Evolutionary conservation across 2,113 vertebrate species (phyloP).

Genomic region (Vidua chalybeata): DNA sequence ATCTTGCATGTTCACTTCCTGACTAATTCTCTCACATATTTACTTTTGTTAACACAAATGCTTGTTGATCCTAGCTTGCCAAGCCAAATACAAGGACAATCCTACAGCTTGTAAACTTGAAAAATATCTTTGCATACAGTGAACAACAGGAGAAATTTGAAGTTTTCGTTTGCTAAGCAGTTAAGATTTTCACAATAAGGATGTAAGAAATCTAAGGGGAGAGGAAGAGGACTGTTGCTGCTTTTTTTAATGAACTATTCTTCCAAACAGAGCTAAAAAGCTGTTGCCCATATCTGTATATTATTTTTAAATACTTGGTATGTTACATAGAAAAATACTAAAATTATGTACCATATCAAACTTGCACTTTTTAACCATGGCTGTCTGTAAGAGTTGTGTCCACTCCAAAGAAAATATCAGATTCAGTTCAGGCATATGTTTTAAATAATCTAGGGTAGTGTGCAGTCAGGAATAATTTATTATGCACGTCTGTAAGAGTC

Average conservation of each 20-base stretch:
- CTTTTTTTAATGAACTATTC: not conserved
- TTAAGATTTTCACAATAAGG: not conserved
- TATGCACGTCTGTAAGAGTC: constrained; percentile 52
- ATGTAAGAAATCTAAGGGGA: not conserved
- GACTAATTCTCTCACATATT: not conserved
- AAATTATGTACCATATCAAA: not conserved
- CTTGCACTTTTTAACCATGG: not conserved
- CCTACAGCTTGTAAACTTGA: not conserved
- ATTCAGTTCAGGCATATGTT: constrained; percentile 36
- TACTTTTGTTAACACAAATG: not conserved
- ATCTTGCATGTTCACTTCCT: not conserved
- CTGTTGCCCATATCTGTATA: not conserved
- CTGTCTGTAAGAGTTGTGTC: not conserved
- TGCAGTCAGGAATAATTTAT: constrained; percentile 54
- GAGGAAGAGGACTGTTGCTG: not conserved
- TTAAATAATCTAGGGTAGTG: constrained; percentile 48
- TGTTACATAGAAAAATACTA: not conserved
- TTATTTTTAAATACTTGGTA: not conserved
- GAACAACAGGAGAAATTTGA: not conserved
- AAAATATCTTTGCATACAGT: not conserved
- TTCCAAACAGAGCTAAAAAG: not conserved
- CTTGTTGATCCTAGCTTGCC: not conserved
- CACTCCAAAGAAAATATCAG: constrained; percentile 47
- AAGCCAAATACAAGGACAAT: not conserved
- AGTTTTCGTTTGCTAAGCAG: not conserved